phyloP scores from a whole-genome alignment of 2,888 invertebrate species.

The Noctua pronuba region DNA sequence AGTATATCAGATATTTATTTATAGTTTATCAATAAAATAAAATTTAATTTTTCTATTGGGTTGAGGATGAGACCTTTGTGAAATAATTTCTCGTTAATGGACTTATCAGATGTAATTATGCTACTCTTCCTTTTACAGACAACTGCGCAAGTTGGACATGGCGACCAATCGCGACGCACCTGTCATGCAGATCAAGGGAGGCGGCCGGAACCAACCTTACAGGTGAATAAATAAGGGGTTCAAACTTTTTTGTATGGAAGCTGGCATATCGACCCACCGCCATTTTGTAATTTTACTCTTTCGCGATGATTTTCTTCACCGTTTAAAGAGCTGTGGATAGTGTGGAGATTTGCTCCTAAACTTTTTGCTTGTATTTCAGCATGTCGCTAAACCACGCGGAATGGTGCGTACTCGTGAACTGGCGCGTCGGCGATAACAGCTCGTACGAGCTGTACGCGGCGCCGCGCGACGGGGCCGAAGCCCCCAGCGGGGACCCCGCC shows the following conservation, averaged over 20 bases:
- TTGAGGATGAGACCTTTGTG: not conserved
- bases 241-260: no score
- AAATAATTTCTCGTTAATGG: not conserved
- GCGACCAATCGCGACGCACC: constrained; percentile 97
- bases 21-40: not conserved
- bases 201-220: constrained; percentile 93
- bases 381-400: constrained; percentile 99
- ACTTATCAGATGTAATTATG: not conserved
- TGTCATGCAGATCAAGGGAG: constrained; percentile 97
- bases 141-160: constrained; percentile 97
- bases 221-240: constrained; percentile 75
- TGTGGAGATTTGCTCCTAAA: not conserved
- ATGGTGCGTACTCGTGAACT: constrained; percentile 95
- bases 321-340: not conserved
- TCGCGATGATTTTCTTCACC: not conserved
- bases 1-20: not conserved
- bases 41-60: not conserved
- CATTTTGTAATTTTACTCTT: no score
- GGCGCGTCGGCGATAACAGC: constrained; percentile 96
- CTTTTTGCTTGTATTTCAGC: constrained; percentile 81
- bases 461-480: constrained; percentile 92
- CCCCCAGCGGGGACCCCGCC: constrained; percentile 89
- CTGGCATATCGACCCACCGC: no score
- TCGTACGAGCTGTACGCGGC: constrained; percentile 98
- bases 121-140: constrained; percentile 71